A percentile compares a stretch with the other conserved stretches of the same genome.
Evolutionary conservation across 2,888 invertebrate genomes (phyloP).

Genomic region (Drosophila hawaiiensis): DNA sequence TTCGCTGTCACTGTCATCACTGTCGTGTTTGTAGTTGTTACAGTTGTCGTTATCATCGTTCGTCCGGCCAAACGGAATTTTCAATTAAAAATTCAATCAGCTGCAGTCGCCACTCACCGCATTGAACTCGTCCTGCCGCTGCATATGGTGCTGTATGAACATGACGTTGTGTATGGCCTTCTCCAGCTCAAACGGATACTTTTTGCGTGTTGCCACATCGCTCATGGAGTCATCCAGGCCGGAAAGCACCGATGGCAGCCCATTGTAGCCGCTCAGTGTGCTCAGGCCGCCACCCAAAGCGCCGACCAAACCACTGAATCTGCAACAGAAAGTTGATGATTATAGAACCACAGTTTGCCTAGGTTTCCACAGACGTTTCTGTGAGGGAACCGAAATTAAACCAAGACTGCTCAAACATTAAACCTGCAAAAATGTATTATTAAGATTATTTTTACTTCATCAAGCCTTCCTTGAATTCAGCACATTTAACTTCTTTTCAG

Average conservation of each 20-base stretch:
- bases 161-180: conserved; percentile 97
- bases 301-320: conserved; percentile 92
- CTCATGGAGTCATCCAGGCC: conserved; percentile 93
- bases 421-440: not conserved
- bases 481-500: not conserved
- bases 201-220: conserved; percentile 92
- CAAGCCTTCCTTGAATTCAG: conserved; percentile 3
- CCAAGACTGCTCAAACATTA: not conserved
- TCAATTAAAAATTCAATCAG: conserved; percentile 82
- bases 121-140: conserved; percentile 97
- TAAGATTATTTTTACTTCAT: not conserved
- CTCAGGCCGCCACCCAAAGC: conserved; percentile 88
- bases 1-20: conserved; percentile 33
- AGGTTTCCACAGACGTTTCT: conserved; percentile 7
- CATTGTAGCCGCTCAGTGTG: conserved; percentile 90
- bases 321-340: conserved; percentile 78
- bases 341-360: conserved; percentile 3
- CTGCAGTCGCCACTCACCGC: conserved; percentile 89
- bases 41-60: conserved; percentile 15
- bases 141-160: conserved; percentile 97
- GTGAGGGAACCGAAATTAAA: not conserved
- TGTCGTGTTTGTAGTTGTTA: conserved; percentile 16
- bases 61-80: conserved; percentile 70
- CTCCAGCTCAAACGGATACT: conserved; percentile 96
- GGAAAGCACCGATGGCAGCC: conserved; percentile 93